Evolutionary conservation across 2,113 vertebrate genomes (phyloP).

Genomic region (Gulo gulo): DNA sequence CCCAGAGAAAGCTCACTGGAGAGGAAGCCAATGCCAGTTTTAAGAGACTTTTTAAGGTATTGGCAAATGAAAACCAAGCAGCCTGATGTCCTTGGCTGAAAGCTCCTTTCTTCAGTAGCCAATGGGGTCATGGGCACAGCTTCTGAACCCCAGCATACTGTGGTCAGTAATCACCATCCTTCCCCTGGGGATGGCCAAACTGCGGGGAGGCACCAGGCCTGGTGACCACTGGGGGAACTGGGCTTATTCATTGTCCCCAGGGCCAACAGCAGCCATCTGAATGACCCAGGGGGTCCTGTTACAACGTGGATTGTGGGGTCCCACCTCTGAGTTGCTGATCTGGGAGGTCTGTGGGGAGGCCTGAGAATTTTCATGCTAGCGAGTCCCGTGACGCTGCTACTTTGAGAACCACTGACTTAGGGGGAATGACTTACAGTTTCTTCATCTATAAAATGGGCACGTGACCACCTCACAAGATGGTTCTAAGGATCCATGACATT

Average conservation of each 20-base stretch:
- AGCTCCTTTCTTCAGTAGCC: neutral
- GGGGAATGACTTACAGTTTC: neutral
- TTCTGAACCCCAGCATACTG: neutral
- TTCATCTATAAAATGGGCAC: neutral
- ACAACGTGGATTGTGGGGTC: no score
- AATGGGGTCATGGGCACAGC: neutral
- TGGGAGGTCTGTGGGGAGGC: neutral
- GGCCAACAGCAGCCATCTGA: neutral
- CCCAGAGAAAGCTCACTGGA: neutral
- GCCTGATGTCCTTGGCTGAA: neutral
- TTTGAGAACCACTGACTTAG: neutral
- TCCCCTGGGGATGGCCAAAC: no score
- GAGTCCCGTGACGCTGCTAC: neutral
- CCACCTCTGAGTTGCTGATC: no score
- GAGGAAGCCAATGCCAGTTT: neutral
- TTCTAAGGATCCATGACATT: accelerated
- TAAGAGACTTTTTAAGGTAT: neutral
- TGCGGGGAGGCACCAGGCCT: accelerated
- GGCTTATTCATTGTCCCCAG: neutral
- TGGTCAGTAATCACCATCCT: neutral
- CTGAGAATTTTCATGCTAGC: neutral
- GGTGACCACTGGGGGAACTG: neutral
- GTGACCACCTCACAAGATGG: neutral
- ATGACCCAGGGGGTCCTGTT: neutral
- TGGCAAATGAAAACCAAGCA: neutral